Evolutionary conservation across 2,797 vertebrate species (phyloP), one percentile per base, ranked within the genome.

Genomic region (Cheirogaleus major): DNA sequence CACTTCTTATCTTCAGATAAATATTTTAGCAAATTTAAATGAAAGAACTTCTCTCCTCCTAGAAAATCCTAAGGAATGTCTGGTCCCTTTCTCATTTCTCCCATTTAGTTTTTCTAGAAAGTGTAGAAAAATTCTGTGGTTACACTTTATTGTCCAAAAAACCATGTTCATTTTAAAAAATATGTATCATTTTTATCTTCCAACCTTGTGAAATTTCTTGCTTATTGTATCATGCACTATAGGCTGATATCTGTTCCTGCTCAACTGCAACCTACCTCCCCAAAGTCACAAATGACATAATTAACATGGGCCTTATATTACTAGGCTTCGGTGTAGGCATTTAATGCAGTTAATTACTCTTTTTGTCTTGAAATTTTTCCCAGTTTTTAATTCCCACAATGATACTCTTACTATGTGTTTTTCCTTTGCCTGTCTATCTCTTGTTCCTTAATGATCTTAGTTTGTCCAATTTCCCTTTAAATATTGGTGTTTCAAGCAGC

Each of bases 1-100:
- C 10, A 43, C 43, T 84, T 70, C 17, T 92, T 82, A 65, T 59
- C 94, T 88, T 92, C n/a, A 93, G 18, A 81, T 67, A 89, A 82
- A 78, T 72, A 7, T 43, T 94, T 93, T 76, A 83, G 13, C 61
- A 25, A 72, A 69, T 22, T 75, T 61, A 30, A 83, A 65, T 18
- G 67, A 79, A 93, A 83, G 2, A 61, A 35, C 38, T 32, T 63
- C 17, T 88, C 8, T 79, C 25, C 4, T 88, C 5, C 30, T 91
- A 27, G 25, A 35, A 87, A 82, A 70, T 61, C 9, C n/a, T 88
- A 1, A 52, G 11, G 35, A 59, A 79, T 80, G 9, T n/a, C 4
- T 91, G 3, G 2, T 78, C 75, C 61, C 55, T 50, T 30, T 73
- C 10, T 32, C 10, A 38, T 96, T 92, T 84, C 43, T 78, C 55